Base-by-base conservation (phyloP, 2,113 vertebrate species). In the Camarhynchus parvulus region DNA sequence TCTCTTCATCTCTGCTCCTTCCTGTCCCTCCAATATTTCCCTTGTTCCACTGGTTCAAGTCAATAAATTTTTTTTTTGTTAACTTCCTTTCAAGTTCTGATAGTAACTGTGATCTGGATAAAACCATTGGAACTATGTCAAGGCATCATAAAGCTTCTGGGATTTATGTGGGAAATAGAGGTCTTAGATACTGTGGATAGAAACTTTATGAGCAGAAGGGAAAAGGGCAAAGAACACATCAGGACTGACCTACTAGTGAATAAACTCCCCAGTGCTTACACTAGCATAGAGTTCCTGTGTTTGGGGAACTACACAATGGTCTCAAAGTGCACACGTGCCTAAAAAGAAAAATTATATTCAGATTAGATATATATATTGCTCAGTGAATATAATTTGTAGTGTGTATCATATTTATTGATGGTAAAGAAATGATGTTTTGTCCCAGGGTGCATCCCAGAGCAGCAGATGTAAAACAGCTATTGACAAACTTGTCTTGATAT, bases 401-500 rank as follows among this genome's bases (percentile, higher is more conserved):
- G 3, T 64, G 21, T 35, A 44, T 49, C 22, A 21, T 61, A 50
- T 80, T 69, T 73, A 44, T n/a, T 64, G 37, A 41, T 49, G 47
- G 10, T 15, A 73, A 68, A 61, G 23, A 76, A 61, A 15, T 23
- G 0, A 30, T 2, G 1, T 69, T 80, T 66, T 78, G 23, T 56
- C 14, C 25, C 28, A 50, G 11, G 28, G 2, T 69, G 25, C 28
- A 64, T 23, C 20, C 25, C 3, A 10, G 22, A 67, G 33, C 7
- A 68, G 21, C 23, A 82, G 13, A 70, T 2, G 2, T 16, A 16
- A 87, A 18, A 25, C 11, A 33, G 5, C 15, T 87, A 9, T 33
- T 3, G 2, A 55, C n/a, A 15, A 67, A 7, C 3, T 0, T 2
- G 8, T 42, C 12, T 35, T 11, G 18, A 28, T 5, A 0, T 30